Base-by-base conservation (phyloP, 2,113 vertebrate species). In the Grus americana region DNA sequence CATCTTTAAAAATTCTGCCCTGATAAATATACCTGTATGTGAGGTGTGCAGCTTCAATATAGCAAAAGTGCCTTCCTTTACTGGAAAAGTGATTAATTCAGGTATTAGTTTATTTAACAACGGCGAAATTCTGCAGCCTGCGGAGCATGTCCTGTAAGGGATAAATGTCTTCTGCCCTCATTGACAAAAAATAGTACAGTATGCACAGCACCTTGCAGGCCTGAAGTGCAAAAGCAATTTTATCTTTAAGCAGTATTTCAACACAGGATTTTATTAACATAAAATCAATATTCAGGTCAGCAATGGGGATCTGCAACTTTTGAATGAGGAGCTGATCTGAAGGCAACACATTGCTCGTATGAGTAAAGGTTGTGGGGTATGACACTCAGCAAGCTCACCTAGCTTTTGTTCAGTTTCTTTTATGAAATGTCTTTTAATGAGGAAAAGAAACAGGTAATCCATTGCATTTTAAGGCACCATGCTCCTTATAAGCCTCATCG, bases 201-300 rank as follows among this genome's bases (percentile, higher is more conserved):
- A 24, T 30, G 13, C 8, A 2, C 27, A 36, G 15, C 46, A 24
- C 44, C 20, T 44, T 61, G 9, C 30, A 50, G 54, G 58, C 70
- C 46, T 78, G 72, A 87, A 86, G 18, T 20, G 18, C 57, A 72
- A 47, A 50, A 90, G 49, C 46, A 76, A 46, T 86, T 90, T 87
- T 88, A 21, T 72, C 74, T 84, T 92, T 76, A 91, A 71, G 26
- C 23, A 21, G 32, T 24, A n/a, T 79, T 92, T 80, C 72, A 86
- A 7, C 44, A 55, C 44, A 49, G 44, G 42, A 11, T 81, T 88
- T 93, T 86, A 68, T 93, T 95, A 92, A 67, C 61, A 86, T 92
- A 75, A 86, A 93, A 92, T 74, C 79, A 78, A 29, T 82, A 89
- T 89, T 91, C 44, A 52, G n/a, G 59, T 92, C 59, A 83, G 90